phyloP scores from a whole-genome alignment of 2,113 vertebrate species.

The Caretta caretta region DNA sequence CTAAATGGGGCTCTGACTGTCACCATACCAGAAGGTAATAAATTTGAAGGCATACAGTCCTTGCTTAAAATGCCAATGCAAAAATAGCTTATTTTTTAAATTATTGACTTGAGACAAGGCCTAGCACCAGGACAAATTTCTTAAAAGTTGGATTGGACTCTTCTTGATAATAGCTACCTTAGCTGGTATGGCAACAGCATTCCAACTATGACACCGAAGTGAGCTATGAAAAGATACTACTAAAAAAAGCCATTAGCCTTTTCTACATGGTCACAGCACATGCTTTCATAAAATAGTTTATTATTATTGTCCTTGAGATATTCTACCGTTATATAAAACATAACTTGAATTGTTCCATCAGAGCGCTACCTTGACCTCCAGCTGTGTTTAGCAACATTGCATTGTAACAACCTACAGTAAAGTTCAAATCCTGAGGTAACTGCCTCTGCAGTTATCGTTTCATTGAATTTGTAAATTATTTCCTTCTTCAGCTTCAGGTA shows the following conservation, averaged over 20 bases:
- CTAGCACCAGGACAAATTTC: background rate
- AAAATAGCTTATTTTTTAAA: background rate
- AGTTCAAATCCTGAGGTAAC: background rate
- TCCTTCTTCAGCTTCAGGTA: rapidly evolving
- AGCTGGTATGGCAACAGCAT: background rate
- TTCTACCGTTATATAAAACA: background rate
- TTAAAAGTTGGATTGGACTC: background rate
- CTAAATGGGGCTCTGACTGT: background rate
- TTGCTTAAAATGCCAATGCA: background rate
- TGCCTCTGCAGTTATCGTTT: background rate
- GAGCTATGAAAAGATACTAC: background rate
- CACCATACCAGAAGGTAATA: background rate
- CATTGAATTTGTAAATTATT: background rate
- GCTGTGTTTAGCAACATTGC: background rate
- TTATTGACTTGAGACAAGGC: background rate
- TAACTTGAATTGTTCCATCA: background rate
- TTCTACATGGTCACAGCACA: background rate
- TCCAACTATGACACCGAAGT: background rate
- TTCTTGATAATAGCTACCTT: background rate
- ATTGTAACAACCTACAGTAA: background rate
- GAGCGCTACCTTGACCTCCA: background rate
- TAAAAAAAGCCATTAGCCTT: background rate
- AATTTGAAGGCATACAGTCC: background rate
- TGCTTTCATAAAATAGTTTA: background rate
- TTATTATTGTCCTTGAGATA: background rate